phyloP scores from a whole-genome alignment of 2,888 invertebrate genomes.

The Drosophila leonis region DNA sequence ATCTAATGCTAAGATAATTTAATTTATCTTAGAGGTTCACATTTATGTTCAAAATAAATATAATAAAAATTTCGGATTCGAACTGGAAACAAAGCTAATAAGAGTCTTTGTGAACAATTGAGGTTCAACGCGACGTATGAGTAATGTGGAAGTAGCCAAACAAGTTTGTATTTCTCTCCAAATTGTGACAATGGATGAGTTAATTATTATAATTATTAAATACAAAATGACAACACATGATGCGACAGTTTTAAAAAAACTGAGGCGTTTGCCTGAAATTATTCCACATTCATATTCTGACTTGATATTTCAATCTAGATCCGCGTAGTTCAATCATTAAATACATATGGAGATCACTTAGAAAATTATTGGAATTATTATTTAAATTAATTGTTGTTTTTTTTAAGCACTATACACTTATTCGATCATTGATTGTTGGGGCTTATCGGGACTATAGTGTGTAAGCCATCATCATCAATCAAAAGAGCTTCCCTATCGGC shows the following conservation, averaged over 20 bases:
- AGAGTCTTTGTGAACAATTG: neutral
- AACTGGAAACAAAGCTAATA: neutral
- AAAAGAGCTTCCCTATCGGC: constrained; percentile 40
- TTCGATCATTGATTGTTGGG: constrained; percentile 12
- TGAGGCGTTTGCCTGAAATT: neutral
- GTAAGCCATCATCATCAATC: constrained; percentile 40
- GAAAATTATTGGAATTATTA: neutral
- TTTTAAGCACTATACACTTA: neutral
- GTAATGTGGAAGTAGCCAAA: constrained; percentile 10
- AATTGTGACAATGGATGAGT: constrained; percentile 2
- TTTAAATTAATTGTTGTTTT: neutral
- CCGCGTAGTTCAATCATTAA: neutral
- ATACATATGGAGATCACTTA: neutral
- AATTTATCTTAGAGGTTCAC: too few relatives aligned
- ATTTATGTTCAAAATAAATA: neutral
- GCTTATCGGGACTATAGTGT: constrained; percentile 14
- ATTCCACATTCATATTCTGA: neutral
- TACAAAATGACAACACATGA: constrained; percentile 16
- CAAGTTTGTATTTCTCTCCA: neutral
- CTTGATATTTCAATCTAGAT: neutral
- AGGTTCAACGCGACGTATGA: constrained; percentile 2
- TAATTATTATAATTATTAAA: neutral
- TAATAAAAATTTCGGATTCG: neutral
- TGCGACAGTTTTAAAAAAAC: neutral
- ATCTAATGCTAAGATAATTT: neutral